Percentiles rank a stretch among this genome's conserved stretches.
These are phyloP conservation scores for Taenioides sp. DNA, from an alignment of 2,797 vertebrate species.

Conservation along the genomic window DNA sequence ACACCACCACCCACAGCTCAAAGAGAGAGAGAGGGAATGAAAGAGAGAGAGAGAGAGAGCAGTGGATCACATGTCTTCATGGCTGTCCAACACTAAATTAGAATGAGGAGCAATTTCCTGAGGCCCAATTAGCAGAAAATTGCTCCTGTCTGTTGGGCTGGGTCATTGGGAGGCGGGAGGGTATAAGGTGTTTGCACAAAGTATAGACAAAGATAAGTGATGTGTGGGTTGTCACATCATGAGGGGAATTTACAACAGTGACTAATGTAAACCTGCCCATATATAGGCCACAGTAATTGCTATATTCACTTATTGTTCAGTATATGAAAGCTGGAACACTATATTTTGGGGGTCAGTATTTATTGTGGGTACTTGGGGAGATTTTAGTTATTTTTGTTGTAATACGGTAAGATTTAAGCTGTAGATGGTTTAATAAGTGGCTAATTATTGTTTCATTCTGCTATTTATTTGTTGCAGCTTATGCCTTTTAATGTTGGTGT, in stretches of 20 bases:
- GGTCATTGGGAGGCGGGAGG: constrained; percentile 52
- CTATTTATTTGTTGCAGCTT: too few relatives aligned
- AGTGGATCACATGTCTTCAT: constrained; percentile 73
- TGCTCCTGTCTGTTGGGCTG: constrained; percentile 77
- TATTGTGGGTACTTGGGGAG: too few relatives aligned
- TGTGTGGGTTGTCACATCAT: constrained; percentile 33
- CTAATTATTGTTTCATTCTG: too few relatives aligned
- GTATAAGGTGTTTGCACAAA: constrained; percentile 24
- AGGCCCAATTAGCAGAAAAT: constrained; percentile 82
- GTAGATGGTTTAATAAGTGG: too few relatives aligned
- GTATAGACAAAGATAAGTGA: constrained; percentile 34
- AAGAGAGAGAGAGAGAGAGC: constrained; percentile 16
- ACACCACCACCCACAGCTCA: constrained; percentile 55
- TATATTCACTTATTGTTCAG: too few relatives aligned
- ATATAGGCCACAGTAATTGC: too few relatives aligned
- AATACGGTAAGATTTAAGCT: too few relatives aligned
- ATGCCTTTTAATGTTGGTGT: too few relatives aligned
- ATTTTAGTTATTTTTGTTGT: too few relatives aligned
- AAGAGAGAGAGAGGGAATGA: constrained; percentile 31
- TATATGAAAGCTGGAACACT: too few relatives aligned
- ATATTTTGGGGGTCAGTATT: too few relatives aligned
- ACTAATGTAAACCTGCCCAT: neutral
- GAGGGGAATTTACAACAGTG: constrained; percentile 25
- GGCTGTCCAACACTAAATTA: constrained; percentile 82
- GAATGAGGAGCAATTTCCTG: constrained; percentile 85